Percentiles rank a stretch among this genome's conserved stretches.
These are phyloP conservation scores for Nilaparvata lugens DNA, from an alignment of 1,140 invertebrate species.

Conservation along the genomic window DNA sequence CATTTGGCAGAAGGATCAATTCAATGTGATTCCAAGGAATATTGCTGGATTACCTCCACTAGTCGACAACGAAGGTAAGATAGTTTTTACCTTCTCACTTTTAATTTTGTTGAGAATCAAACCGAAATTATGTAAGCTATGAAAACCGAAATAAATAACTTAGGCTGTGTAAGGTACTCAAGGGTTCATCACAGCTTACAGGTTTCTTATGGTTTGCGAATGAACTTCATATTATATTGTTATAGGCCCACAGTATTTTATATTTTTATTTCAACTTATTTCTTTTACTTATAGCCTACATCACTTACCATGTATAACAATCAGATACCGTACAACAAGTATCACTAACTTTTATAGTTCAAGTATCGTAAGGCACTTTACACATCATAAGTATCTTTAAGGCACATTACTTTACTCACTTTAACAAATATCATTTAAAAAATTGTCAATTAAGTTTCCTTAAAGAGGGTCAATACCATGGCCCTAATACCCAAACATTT, in stretches of 20 bases:
- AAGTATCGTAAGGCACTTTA: too few relatives aligned
- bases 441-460: too few relatives aligned
- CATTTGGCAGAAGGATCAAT: conserved; percentile 60
- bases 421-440: too few relatives aligned
- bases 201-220: background rate
- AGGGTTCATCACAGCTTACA: background rate
- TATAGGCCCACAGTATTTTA: too few relatives aligned
- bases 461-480: too few relatives aligned
- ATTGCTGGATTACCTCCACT: conserved; percentile 34
- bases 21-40: conserved; percentile 42
- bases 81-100: background rate
- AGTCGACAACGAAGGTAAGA: conserved; percentile 36
- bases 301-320: too few relatives aligned
- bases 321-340: too few relatives aligned
- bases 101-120: background rate
- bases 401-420: too few relatives aligned
- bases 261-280: too few relatives aligned
- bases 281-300: too few relatives aligned
- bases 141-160: background rate
- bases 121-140: background rate
- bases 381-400: too few relatives aligned
- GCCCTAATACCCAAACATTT: background rate
- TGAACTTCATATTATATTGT: background rate
- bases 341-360: too few relatives aligned
- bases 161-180: background rate